Conservation (phyloP, 2,888 invertebrate genomes). For the Dryomyza anilis region DNA sequence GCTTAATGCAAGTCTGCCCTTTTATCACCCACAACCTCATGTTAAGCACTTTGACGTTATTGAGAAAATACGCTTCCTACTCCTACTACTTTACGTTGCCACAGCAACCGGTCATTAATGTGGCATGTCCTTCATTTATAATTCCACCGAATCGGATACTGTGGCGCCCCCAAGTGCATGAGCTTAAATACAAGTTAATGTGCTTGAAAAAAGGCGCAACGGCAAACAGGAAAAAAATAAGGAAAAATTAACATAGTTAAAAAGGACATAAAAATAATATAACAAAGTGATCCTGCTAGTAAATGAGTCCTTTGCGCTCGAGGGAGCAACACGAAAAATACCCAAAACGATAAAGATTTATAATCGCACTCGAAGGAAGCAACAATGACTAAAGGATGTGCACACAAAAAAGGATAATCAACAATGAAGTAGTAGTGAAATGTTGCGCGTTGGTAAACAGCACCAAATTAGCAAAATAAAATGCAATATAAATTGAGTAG, state of each 20-base stretch:
- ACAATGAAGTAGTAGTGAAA: background rate
- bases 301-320: background rate
- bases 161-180: background rate
- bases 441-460: too few relatives aligned
- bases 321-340: background rate
- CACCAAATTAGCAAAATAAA: background rate
- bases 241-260: too few relatives aligned
- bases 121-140: background rate
- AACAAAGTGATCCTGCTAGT: background rate
- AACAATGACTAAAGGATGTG: background rate
- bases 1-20: too few relatives aligned
- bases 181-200: background rate
- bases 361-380: background rate
- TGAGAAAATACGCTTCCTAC: too few relatives aligned
- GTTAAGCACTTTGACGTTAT: too few relatives aligned
- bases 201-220: background rate
- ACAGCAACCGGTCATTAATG: background rate
- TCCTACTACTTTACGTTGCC: background rate
- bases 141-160: background rate
- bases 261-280: background rate
- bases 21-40: too few relatives aligned
- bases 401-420: background rate
- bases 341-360: constrained; percentile 3
- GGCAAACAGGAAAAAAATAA: too few relatives aligned
- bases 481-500: background rate